A percentile compares a stretch with the other conserved stretches of the same genome.
Evolutionary conservation across 1,140 invertebrate species (phyloP).

Genomic region (Caenorhabditis latens): DNA sequence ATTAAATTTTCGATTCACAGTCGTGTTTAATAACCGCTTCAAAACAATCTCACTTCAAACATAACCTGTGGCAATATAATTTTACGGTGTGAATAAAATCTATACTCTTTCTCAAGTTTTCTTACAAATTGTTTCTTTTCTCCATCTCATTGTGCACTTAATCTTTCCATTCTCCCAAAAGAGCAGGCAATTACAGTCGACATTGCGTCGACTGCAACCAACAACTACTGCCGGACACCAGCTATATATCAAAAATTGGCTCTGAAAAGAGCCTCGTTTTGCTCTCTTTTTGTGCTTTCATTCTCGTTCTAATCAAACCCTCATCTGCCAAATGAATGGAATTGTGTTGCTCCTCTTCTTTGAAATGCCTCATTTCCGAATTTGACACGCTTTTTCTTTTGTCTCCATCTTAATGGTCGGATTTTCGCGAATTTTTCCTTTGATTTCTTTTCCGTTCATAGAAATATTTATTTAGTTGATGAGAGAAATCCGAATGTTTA

Average conservation of each 20-base stretch:
- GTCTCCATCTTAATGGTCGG: background rate
- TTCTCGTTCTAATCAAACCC: constrained; percentile 18
- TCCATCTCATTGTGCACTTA: background rate
- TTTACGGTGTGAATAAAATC: constrained; percentile 29
- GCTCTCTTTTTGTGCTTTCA: background rate
- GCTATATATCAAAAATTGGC: constrained; percentile 38
- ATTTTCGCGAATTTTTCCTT: too few relatives aligned
- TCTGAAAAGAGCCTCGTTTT: background rate
- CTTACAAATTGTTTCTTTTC: background rate
- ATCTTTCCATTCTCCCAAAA: background rate
- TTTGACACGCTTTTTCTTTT: background rate
- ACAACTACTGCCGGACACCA: constrained; percentile 26
- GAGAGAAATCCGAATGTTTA: constrained; percentile 11
- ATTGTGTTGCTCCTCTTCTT: background rate
- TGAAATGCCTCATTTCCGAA: background rate
- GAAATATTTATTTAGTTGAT: too few relatives aligned
- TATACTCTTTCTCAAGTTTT: background rate
- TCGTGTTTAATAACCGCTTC: too few relatives aligned
- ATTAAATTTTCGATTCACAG: background rate
- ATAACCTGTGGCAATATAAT: background rate
- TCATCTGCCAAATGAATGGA: constrained; percentile 37
- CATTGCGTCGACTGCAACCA: background rate
- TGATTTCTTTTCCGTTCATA: too few relatives aligned
- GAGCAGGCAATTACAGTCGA: constrained; percentile 53
- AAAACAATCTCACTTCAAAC: background rate